Base-by-base conservation (phyloP, 2,113 vertebrate genomes). In the Pelusios castaneus region DNA sequence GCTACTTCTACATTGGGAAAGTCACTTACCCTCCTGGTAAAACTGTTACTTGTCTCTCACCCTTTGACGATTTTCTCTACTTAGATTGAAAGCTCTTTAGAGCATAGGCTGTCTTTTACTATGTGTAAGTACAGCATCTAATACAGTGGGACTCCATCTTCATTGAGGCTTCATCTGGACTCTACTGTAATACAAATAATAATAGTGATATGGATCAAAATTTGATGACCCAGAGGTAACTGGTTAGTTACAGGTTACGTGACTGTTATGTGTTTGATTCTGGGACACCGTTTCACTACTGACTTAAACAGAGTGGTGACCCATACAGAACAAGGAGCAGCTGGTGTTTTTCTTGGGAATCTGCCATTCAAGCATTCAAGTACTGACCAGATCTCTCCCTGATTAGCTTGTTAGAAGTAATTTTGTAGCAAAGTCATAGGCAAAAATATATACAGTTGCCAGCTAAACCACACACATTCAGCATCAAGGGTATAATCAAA, bases 301-400 rank as follows among this genome's bases (percentile, higher is more conserved):
- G 82, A 76, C 25, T 96, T 80, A 89, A 83, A 94, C 5, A 10
- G 56, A 91, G 14, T 22, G 88, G 16, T 76, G 81, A 95, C 80
- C 82, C 76, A n/a, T 94, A 55, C 38, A 60, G 91, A 92, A 92
- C 88, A 67, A 86, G 41, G 92, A 89, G 84, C 83, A 95, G 81
- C 92, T 92, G 81, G 81, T 96, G 47, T 89, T 96, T 96, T 94
- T 25, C 43, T 95, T 95, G 96, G 88, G 73, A 94, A 81, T 16
- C 13, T 92, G 80, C 85, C 92, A 82, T 16, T 38, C 34, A 80
- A 80, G 17, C 16, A 47, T 84, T 92, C 24, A 38, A 63, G 27
- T 34, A n/a, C 12, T 49, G 77, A 27, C 55, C 25, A 92, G 78
- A 79, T 49, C 25, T 88, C 88, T 90, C 75, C 76, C 29, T 0